Percentiles rank a stretch among this genome's conserved stretches.
These are phyloP conservation scores for Conopomorpha cramerella DNA, from an alignment of 1,140 invertebrate genomes.

Conservation along the genomic window DNA sequence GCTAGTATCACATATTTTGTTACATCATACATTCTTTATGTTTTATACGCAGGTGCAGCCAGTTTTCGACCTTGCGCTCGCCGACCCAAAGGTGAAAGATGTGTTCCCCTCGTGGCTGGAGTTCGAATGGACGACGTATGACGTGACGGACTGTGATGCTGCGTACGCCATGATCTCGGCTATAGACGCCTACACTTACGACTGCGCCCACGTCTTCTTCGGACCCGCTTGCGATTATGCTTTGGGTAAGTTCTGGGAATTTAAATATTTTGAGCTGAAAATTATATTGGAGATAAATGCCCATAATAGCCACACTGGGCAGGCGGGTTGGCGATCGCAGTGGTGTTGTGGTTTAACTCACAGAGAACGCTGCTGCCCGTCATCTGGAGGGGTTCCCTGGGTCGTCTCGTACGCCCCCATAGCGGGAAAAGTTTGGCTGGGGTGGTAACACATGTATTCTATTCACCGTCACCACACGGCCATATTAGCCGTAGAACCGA, in stretches of 20 bases:
- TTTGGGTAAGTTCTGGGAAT: slow-evolving; percentile 63
- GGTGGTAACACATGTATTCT: too few species aligned
- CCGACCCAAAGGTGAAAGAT: slow-evolving; percentile 43
- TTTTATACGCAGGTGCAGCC: slow-evolving; percentile 62
- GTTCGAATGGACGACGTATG: slow-evolving; percentile 63
- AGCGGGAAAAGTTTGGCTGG: too few species aligned
- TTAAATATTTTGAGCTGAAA: background rate
- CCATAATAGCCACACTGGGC: too few species aligned
- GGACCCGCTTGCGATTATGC: slow-evolving; percentile 78
- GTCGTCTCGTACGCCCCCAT: too few species aligned
- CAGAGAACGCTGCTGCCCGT: too few species aligned
- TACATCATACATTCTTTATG: too few species aligned
- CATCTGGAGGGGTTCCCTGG: too few species aligned
- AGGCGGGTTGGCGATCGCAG: too few species aligned
- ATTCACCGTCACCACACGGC: too few species aligned
- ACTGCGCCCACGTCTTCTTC: slow-evolving; percentile 74
- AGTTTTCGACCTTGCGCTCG: slow-evolving; percentile 63
- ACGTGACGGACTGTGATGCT: slow-evolving; percentile 71
- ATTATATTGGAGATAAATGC: background rate
- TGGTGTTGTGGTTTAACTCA: too few species aligned
- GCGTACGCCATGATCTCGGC: slow-evolving; percentile 69
- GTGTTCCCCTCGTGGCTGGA: slow-evolving; percentile 62
- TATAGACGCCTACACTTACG: slow-evolving; percentile 68
- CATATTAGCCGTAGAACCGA: too few species aligned
- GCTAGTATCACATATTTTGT: too few species aligned